These are phyloP conservation scores for Valencia hispanica DNA, from an alignment of 2,797 vertebrate genomes.

Conservation along the genomic window DNA sequence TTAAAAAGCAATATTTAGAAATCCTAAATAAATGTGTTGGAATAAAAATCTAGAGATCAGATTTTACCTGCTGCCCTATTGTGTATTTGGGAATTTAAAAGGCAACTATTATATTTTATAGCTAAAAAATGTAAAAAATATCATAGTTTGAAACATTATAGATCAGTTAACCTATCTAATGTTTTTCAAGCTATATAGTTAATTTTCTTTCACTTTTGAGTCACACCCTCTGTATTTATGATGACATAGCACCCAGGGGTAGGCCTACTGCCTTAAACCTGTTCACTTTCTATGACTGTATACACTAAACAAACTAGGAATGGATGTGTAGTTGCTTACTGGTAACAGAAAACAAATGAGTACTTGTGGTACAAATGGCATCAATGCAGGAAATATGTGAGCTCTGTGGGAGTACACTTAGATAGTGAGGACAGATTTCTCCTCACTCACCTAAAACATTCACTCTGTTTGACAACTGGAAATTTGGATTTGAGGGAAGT, in stretches of 20 bases:
- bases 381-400: no score
- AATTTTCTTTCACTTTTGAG: background rate
- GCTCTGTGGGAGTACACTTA: no score
- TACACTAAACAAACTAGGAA: no score
- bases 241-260: background rate
- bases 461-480: no score
- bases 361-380: no score
- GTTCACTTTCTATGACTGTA: no score
- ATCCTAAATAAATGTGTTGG: background rate
- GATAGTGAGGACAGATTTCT: no score
- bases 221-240: background rate
- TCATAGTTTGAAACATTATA: background rate
- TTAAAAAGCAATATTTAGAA: constrained; percentile 1
- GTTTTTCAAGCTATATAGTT: background rate
- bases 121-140: background rate
- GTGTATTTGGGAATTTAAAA: background rate
- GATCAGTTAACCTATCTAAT: background rate
- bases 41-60: background rate
- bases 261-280: no score
- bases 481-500: no score
- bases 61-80: background rate
- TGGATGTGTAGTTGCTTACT: no score
- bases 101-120: background rate
- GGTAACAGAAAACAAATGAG: no score
- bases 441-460: no score